Evolutionary conservation across 2,113 vertebrate genomes (phyloP).

Genomic region (Caretta caretta): DNA sequence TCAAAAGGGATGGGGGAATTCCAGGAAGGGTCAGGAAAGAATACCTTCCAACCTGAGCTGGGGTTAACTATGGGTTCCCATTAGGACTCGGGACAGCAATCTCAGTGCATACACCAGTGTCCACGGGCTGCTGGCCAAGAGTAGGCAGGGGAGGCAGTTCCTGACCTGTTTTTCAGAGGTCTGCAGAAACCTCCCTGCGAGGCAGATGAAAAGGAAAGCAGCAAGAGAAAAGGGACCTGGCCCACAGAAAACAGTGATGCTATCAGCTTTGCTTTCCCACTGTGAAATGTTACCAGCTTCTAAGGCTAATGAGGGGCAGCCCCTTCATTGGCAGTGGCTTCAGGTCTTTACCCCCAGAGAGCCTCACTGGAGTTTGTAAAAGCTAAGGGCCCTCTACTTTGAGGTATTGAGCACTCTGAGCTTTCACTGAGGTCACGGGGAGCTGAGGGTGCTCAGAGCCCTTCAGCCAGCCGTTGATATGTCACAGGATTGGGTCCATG

Average conservation of each 20-base stretch:
- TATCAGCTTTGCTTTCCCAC: neutral
- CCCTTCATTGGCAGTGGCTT: neutral
- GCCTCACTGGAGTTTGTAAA: neutral
- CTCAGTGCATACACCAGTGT: neutral
- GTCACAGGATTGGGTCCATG: no score
- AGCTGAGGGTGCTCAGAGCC: neutral
- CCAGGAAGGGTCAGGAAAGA: neutral
- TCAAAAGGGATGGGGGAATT: neutral
- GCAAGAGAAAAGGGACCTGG: neutral
- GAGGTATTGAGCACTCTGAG: neutral
- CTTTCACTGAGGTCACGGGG: neutral
- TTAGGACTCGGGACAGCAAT: neutral
- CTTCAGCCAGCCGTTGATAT: no score
- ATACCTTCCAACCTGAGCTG: neutral
- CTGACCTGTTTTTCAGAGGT: neutral
- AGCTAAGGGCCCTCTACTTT: neutral
- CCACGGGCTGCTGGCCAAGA: neutral
- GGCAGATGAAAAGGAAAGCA: neutral
- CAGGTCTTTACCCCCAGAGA: neutral
- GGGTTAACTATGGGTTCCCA: no score
- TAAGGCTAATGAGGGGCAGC: neutral
- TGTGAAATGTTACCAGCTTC: neutral
- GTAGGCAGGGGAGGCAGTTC: neutral
- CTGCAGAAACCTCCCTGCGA: neutral
- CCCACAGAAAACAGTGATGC: neutral